Base-by-base conservation (phyloP, 1,140 invertebrate species). In the Drosophila punjabiensis region DNA sequence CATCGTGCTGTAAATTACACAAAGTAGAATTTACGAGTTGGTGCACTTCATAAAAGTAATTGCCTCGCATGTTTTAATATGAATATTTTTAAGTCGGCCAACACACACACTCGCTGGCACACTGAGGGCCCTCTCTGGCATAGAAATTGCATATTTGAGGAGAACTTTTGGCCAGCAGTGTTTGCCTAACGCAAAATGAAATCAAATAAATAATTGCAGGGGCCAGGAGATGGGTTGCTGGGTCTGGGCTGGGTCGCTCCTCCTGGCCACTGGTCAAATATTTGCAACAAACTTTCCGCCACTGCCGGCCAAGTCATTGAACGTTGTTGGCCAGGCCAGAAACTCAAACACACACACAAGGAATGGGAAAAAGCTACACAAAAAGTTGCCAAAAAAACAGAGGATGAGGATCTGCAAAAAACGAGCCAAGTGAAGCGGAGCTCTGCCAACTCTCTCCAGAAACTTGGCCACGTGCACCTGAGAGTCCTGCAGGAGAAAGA, bases 151-250 rank as follows among this genome's bases (percentile, higher is more conserved):
- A 78, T 41, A 70, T 74, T 75, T 75, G 71, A 18, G 67, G n/a
- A 33, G 55, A 73, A 73, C 68, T 75, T 78, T 79, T 39, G 53
- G 50, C 53, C 41, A 41, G 33, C 41, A 41, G 39, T 78, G 75
- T 70, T 62, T 78, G 76, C 45, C 28, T n/a, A 59, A 62, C 66
- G 75, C 37, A 77, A 70, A 78, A 79, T 41, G 52, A 84, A 88
- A 88, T 88, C 85, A 88, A 88, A 89, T 88, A 88, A 88, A 88
- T 88, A 88, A 88, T 81, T 88, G 85, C 85, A 88, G 74, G 68
- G 68, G 48, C 76, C 73, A 66, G 74, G 32, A 35, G 52, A 39
- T 24, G 45, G 61, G 48, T 6, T 52, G 4, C 10, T 5, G 45
- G 13, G 14, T 41, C 13, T 24, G 41, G 60, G 39, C 7, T 41